Evolutionary conservation across 2,888 invertebrate species (phyloP), one percentile per base, ranked within the genome.

Genomic region (Tenthredo mesomela): DNA sequence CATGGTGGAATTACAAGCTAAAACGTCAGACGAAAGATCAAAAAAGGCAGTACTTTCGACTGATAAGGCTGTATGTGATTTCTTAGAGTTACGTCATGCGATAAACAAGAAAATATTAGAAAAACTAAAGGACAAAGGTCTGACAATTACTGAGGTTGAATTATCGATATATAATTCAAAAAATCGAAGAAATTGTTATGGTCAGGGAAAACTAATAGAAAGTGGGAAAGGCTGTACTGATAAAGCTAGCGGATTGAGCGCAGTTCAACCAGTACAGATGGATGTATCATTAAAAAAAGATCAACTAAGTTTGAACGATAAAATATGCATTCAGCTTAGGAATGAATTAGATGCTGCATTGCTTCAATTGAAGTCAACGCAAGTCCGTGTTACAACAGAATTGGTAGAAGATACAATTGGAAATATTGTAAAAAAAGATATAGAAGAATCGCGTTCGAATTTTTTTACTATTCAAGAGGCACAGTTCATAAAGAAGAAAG

Each of bases 151-250:
- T 47, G 88, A 88, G 15, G 86, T 88, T 70, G 88, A 88, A 86
- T 80, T 88, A 37, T 88, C 88, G 12, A 87, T 88, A 80, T 88
- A 87, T 54, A 88, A 88, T 84, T 85, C 88, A 5, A 88, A 85
- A 71, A 85, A 88, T 84, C 88, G 88, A 61, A 85, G 85, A 40
- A 88, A 88, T 78, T 87, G 86, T 50, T 88, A 87, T 67, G 88
- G 88, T n/a, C 88, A 88, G 67, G 88, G 86, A 33, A 88, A 87
- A 85, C 71, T 88, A 21, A 86, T 88, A 54, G 85, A 86, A 58
- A 87, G 85, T 77, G 86, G 82, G 10, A 84, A 86, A 82, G 70
- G 61, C 2, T 86, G 84, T 67, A 73, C 37, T 5, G 47, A 65
- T 37, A 85, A 85, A 85, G 85, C 73, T 40, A 85, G 75, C 54